Conservation (phyloP, 92 coral and sea anemone genomes). For the Paragorgia papillata region DNA sequence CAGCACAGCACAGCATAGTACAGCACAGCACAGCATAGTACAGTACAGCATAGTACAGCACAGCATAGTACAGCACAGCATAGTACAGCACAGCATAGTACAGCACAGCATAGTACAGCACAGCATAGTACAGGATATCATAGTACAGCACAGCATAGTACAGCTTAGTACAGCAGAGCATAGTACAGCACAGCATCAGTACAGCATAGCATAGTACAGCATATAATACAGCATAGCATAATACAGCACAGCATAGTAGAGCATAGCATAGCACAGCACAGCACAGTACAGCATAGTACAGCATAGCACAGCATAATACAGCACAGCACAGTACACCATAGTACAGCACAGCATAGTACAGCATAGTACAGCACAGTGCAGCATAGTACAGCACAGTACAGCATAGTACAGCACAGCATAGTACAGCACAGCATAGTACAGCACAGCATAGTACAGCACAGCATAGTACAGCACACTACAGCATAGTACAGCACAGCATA, state of each 20-base stretch:
- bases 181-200: conserved; percentile 26
- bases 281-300: conserved; percentile 24
- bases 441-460: conserved; percentile 51
- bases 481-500: conserved; percentile 49
- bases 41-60: conserved; percentile 40
- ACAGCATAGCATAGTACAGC: conserved; percentile 38
- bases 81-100: conserved; percentile 46
- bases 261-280: conserved; percentile 23
- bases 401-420: conserved; percentile 38
- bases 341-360: conserved; percentile 47
- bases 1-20: conserved; percentile 41
- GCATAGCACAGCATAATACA: conserved; percentile 24
- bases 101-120: conserved; percentile 48
- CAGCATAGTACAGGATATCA: conserved; percentile 44
- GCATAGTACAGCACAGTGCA: conserved; percentile 47
- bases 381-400: conserved; percentile 35
- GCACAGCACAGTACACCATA: conserved; percentile 36
- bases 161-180: conserved; percentile 31
- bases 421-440: conserved; percentile 45
- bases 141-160: conserved; percentile 40
- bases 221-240: conserved; percentile 33
- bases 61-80: conserved; percentile 50
- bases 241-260: conserved; percentile 32
- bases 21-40: conserved; percentile 42
- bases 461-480: conserved; percentile 47